A percentile compares a stretch with the other conserved stretches of the same genome.
These are phyloP conservation scores for Orestias chungarensis DNA, from an alignment of 2,797 vertebrate species.

Conservation along the genomic window DNA sequence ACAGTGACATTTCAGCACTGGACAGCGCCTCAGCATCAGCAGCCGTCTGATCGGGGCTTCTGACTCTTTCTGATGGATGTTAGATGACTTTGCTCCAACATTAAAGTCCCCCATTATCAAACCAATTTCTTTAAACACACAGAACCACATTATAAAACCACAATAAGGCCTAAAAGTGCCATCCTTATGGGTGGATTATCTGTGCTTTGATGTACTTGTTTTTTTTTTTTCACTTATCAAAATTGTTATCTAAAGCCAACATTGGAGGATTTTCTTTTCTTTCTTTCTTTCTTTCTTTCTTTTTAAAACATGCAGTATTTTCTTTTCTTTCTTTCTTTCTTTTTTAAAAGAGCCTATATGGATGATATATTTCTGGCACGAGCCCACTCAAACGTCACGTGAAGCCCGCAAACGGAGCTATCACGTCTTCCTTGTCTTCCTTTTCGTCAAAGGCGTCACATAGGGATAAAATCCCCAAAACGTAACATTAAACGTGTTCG, in stretches of 20 bases:
- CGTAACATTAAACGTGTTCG: neutral
- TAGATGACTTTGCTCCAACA: neutral
- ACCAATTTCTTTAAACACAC: no score
- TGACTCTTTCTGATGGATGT: conserved; percentile 26
- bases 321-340: no score
- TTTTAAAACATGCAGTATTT: no score
- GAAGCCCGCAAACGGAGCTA: conserved; percentile 26
- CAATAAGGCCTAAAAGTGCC: conserved; percentile 30
- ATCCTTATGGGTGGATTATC: conserved; percentile 3
- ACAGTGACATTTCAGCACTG: conserved; percentile 75
- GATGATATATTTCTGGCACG: conserved; percentile 19
- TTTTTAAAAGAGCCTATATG: neutral
- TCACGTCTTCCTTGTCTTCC: conserved; percentile 61
- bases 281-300: no score
- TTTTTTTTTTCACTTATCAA: neutral
- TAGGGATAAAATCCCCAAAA: no score
- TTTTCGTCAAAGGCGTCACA: no score
- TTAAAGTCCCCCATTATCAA: neutral
- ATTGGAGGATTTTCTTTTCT: no score
- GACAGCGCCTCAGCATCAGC: conserved; percentile 63
- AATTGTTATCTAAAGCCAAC: neutral
- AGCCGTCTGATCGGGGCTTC: conserved; percentile 4
- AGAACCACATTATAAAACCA: conserved; percentile 27
- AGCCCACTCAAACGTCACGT: conserved; percentile 25
- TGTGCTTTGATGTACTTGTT: conserved; percentile 1